Base-by-base conservation (phyloP, 92 coral and sea anemone species). In the Paragorgia papillata region DNA sequence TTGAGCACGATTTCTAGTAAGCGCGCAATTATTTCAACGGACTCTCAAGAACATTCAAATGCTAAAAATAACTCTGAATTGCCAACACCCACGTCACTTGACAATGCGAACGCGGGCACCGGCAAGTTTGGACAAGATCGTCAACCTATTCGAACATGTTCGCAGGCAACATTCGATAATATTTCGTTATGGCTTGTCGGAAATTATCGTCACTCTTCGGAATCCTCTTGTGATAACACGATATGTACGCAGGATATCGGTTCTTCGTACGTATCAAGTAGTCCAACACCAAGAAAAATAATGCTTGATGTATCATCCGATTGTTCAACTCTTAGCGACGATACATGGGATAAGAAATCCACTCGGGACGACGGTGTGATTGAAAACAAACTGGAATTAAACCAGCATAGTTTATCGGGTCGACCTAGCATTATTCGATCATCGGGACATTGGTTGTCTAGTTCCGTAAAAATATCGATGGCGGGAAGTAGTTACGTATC, bases 181-280 rank as follows among this genome's bases (percentile, higher is more conserved):
- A 22, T 37, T 0, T 33, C 43, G 4, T 43, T 1, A 35, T 19
- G 30, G 51, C 25, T 41, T 19, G 1, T 50, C 80, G 43, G 80
- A 79, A 13, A 7, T 29, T 7, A 28, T 55, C 33, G 24, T 17
- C 21, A 17, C 57, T n/a, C n/a, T n/a, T 37, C 62, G 28, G 41
- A 31, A 53, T 41, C 9, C 41, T 9, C 34, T 46, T 81, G 71
- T 65, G 68, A n/a, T 49, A 9, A 17, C 17, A 54, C 76, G 76
- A 40, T 31, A 10, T 40, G 28, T 28, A 51, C 76, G 59, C 27
- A 9, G 3, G 92, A 82, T 31, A 84, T 90, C 19, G 93, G 90
- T 73, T 87, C 97, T 20, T 88, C 97, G 1, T 92, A 90, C 76
- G 87, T 84, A 74, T 84, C 96, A 35, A 80, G 84, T 20, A 90